Conservation (phyloP, 2,888 invertebrate species). For the Philonicus albiceps region DNA sequence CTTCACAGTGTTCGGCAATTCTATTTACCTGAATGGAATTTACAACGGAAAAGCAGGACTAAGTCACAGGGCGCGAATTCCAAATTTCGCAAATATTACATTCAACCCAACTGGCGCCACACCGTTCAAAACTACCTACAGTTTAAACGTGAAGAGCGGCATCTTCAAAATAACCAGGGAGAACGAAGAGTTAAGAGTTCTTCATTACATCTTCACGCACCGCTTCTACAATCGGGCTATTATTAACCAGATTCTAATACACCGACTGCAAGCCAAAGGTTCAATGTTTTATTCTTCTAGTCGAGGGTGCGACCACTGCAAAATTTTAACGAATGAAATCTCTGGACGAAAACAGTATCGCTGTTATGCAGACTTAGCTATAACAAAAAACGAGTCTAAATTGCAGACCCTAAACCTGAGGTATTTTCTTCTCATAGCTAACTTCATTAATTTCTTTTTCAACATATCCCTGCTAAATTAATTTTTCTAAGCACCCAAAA, state of each 20-base stretch:
- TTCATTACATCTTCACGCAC: slow-evolving; percentile 59
- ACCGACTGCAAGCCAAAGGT: slow-evolving; percentile 46
- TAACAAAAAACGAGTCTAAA: too few species aligned
- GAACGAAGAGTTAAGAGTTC: slow-evolving; percentile 49
- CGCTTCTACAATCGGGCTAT: slow-evolving; percentile 61
- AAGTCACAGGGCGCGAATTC: slow-evolving; percentile 69
- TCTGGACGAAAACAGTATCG: too few species aligned
- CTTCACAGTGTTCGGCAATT: slow-evolving; percentile 68
- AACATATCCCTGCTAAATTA: too few species aligned
- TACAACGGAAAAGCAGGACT: slow-evolving; percentile 68
- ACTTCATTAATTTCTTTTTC: too few species aligned
- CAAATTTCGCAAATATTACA: slow-evolving; percentile 67
- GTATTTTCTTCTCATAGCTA: too few species aligned
- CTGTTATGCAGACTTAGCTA: too few species aligned
- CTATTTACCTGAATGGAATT: slow-evolving; percentile 69
- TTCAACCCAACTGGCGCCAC: neutral
- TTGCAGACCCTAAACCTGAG: too few species aligned
- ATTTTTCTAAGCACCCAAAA: too few species aligned
- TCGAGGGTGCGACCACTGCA: too few species aligned
- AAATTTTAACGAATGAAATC: too few species aligned
- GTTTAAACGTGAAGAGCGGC: slow-evolving; percentile 64
- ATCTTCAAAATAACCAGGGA: slow-evolving; percentile 59
- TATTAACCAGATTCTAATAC: slow-evolving; percentile 57
- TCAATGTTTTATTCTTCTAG: neutral
- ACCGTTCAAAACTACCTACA: slow-evolving; percentile 55